These are phyloP conservation scores for Podargus strigoides DNA, from an alignment of 2,797 vertebrate genomes.

Conservation along the genomic window DNA sequence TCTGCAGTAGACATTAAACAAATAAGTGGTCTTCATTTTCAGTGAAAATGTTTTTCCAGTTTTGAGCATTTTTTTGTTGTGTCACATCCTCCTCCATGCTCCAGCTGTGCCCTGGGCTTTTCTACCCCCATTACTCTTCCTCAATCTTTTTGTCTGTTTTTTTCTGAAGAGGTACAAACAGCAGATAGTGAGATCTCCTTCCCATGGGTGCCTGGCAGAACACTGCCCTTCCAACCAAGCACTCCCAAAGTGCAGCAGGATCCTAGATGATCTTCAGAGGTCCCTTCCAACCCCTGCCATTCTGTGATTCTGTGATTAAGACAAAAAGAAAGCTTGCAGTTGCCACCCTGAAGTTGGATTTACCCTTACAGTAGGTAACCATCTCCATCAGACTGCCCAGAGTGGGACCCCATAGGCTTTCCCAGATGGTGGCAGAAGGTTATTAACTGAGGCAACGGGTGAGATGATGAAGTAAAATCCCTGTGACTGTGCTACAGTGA, in stretches of 20 bases:
- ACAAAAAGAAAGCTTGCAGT: not conserved
- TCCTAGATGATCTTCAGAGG: too few relatives aligned
- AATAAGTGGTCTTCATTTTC: rapidly evolving
- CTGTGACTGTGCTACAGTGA: not conserved
- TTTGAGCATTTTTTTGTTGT: not conserved
- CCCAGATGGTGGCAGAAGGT: not conserved
- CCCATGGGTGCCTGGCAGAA: not conserved
- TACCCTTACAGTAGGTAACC: not conserved
- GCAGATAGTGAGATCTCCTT: not conserved
- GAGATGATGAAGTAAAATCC: not conserved
- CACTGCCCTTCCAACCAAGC: not conserved
- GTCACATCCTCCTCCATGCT: not conserved
- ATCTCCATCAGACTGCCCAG: not conserved
- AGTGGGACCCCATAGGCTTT: not conserved
- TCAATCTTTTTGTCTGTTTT: not conserved
- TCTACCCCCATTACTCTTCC: not conserved
- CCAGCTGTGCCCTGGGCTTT: not conserved
- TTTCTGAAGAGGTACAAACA: not conserved
- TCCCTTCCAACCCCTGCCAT: too few relatives aligned
- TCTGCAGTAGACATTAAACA: not conserved
- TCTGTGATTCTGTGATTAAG: not conserved
- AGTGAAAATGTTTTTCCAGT: not conserved
- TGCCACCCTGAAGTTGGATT: not conserved
- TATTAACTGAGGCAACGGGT: not conserved
- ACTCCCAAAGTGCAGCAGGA: not conserved